Evolutionary conservation across 2,797 vertebrate genomes (phyloP), one percentile per base, ranked within the genome.

Genomic region (Melanotaenia boesemani): DNA sequence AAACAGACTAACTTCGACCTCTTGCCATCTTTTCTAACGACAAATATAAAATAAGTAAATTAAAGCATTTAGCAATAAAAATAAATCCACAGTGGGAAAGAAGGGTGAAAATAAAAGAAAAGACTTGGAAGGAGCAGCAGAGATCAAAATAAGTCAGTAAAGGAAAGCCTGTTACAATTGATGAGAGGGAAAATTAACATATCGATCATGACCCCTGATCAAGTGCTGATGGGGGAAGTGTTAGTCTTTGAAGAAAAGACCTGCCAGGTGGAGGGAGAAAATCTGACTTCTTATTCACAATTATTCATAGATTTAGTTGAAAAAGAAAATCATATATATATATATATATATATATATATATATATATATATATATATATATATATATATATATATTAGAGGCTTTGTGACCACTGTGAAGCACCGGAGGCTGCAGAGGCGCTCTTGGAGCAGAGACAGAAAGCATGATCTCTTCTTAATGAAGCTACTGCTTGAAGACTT

Each of bases 131-230:
- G 46, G 6, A n/a, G 20, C 20, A 48, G 20, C 16, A 72, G 68
- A 57, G 37, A 50, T 28, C 61, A 70, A 68, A 28, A 30, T 60
- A 32, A 18, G 57, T 6, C 59, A 44, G 32, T 57, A 36, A 50
- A 79, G 28, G 8, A 61, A 67, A 24, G 50, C 50, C 50, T 26
- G 26, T 26, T 16, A 15, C 13, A 28, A 28, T 28, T 6, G 15
- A 56, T 56, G 62, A 22, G 15, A 63, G 37, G 6, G 7, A 30
- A 75, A 67, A 82, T 55, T 34, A 62, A 54, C 41, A 44, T 54
- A 50, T 63, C 26, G 20, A 12, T 18, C 20, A 24, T 34, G 60
- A 64, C n/a, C 55, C 20, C 13, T 34, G 18, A 55, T 73, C 20
- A 44, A 48, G 15, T 26, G 65, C 52, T 20, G 41, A n/a, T 61